Base-by-base conservation (phyloP, 1,140 invertebrate species). In the Gonioctena quinquepunctata region DNA sequence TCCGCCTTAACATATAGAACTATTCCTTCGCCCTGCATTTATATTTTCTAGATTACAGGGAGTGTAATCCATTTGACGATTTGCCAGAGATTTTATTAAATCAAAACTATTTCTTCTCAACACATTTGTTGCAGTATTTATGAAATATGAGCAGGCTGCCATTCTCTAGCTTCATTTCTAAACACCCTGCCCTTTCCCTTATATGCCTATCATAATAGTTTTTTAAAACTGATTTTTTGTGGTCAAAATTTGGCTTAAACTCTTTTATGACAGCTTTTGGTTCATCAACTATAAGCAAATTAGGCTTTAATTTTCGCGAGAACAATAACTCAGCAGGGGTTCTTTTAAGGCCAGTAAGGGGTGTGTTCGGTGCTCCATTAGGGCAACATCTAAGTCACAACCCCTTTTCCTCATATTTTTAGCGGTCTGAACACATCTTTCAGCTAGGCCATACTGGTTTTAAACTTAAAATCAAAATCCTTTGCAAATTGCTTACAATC, bases 351-450 rank as follows among this genome's bases (percentile, higher is more conserved):
- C 50, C 50, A 54, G 16, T 19, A 18, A 54, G 50, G 16, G 18
- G 50, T 19, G 50, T 54, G 8, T 18, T 54, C 50, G 13, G 21
- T 54, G 18, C 50, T 54, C 50, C 21, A 54, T 19, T 22, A 54
- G 18, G 21, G 5, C 21, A 54, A 19, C 16, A 54, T 19, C 16
- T 54, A 54, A 54, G 50, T 54, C 21, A 19, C 21, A 18, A 19
- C 50, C 4, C 52, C 75, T 81, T 67, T 73, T 78, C 28, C 80
- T 26, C 7, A 81, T 69, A 7, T 64, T 70, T 71, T 80, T 80
- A 1, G 76, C 72, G 16, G 74, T 76, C n/a, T 73, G 69, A 2
- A 81, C 78, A 1, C 68, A 72, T 18, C 72, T 76, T 72, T 80
- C 77, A 11, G 74, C 77, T 23, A 76, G 68, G 3, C 79, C 81